Evolutionary conservation across 2,113 vertebrate species (phyloP), one percentile per base, ranked within the genome.

Genomic region (Helogale parvula): DNA sequence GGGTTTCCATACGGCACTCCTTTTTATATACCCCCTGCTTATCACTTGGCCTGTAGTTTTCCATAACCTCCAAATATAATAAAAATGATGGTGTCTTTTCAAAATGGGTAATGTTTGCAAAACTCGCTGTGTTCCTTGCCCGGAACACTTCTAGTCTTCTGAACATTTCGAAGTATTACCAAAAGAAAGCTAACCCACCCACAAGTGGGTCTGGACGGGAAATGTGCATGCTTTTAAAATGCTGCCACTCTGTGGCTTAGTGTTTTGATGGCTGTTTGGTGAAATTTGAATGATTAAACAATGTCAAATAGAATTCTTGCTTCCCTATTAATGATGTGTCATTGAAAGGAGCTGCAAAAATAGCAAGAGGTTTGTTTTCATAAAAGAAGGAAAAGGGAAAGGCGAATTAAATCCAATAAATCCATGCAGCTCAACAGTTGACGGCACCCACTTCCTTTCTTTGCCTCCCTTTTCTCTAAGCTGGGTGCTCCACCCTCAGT

Each of bases 351-450:
- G n/a, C n/a, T 79, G 8, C 35, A 77, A 60, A 89, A 72, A 81
- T 71, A 72, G 83, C 45, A 47, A 90, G 89, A 87, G 33, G 92
- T 93, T 94, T 92, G 76, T 85, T 97, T 94, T 87, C 82, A 87
- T 93, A 80, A 88, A 76, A 68, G 79, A 63, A 35, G 72, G 29
- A 68, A 85, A 80, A 60, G 29, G 77, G 66, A 89, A 96, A 41
- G 35, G 27, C 50, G 72, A 57, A 65, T 83, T 82, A 88, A 96
- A 94, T 38, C 21, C 52, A 94, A 31, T 80, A 81, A 88, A 71
- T 6, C 21, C 31, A 7, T 21, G 63, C 65, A 71, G 57, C 21
- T 33, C 35, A 68, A 35, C 27, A 89, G 35, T 45, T 60, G 54
- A 80, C 50, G 65, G 27, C 57, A 45, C 29, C 23, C 79, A 14